Conservation (phyloP, 1,140 invertebrate species). For the Drosophila lowei region DNA sequence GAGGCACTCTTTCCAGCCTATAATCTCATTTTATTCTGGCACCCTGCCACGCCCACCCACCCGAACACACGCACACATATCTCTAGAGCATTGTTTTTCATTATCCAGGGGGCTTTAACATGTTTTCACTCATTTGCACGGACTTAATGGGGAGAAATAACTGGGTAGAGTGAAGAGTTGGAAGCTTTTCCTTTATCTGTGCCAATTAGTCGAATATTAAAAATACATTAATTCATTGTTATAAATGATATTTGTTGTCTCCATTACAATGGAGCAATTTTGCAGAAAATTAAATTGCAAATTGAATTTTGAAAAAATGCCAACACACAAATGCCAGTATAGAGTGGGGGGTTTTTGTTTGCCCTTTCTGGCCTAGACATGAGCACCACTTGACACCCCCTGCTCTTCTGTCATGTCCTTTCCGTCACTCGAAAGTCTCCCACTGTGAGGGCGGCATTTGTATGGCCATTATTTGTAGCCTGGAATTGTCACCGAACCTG, state of each 20-base stretch:
- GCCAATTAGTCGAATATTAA: conserved; percentile 79
- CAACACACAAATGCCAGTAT: background rate
- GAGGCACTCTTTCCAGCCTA: conserved; percentile 8
- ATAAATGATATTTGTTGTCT: conserved; percentile 53
- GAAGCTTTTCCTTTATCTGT: conserved; percentile 58
- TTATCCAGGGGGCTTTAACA: conserved; percentile 63
- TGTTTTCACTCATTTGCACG: conserved; percentile 59
- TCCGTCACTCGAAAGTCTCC: background rate
- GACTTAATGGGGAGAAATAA: conserved; percentile 42
- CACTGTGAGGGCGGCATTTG: conserved; percentile 48
- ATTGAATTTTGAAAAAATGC: conserved; percentile 28
- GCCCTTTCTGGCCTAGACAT: conserved; percentile 43
- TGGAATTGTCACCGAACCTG: conserved; percentile 45
- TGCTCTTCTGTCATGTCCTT: background rate
- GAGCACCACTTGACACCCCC: conserved; percentile 22
- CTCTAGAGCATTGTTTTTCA: conserved; percentile 56
- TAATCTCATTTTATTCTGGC: conserved; percentile 42
- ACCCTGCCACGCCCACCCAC: conserved; percentile 9
- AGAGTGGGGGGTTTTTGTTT: conserved; percentile 24
- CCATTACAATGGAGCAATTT: conserved; percentile 27
- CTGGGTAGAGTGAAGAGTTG: conserved; percentile 12
- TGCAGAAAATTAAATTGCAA: conserved; percentile 45
- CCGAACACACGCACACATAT: background rate
- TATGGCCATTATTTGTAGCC: conserved; percentile 62
- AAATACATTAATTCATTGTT: conserved; percentile 70